Base-by-base conservation (phyloP, 92 coral and sea anemone species). In the Zoanthus gigantus region DNA sequence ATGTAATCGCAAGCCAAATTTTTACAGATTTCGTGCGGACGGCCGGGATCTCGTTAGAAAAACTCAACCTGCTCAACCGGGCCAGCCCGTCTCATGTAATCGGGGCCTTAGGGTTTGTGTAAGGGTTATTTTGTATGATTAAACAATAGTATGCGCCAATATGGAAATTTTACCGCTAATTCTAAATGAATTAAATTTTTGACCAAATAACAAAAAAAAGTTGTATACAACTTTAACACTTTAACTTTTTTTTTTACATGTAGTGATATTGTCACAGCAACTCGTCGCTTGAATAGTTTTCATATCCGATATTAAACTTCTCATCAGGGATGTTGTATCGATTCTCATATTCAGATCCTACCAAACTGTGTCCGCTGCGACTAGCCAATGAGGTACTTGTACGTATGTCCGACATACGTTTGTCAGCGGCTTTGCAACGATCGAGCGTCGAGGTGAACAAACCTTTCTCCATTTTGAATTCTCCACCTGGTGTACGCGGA, bases 391-490 rank as follows among this genome's bases (percentile, higher is more conserved):
- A 81, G 0, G 85, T 81, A 30, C 61, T 65, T 4, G 73, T 68
- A 1, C 85, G 85, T 65, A 81, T 81, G 46, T 81, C 85, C 29
- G 85, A 81, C 85, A 81, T 81, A 3, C 85, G 85, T 71, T 81
- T 81, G 75, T 81, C 85, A 0, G 85, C 85, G 7, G 85, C 71
- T 56, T 65, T 68, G 58, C 76, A 81, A 17, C 85, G 85, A 29
- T 81, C 85, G 4, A 81, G 76, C 34, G 85, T 81, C 12, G 85
- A 14, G 4, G 75, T 63, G 18, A 81, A 81, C n/a, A 81, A 58
- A 1, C 85, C 85, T 47, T 45, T 66, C 34, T 81, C 85, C 85
- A 81, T 67, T 31, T 68, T 81, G 63, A 81, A 81, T 1, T 81
- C 76, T 50, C 85, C 85, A 9, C 85, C 74, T 6, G 85, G 85